Percentiles rank a stretch among this genome's conserved stretches.
Evolutionary conservation across 2,113 vertebrate genomes (phyloP).

Genomic region (Ellobius talpinus): DNA sequence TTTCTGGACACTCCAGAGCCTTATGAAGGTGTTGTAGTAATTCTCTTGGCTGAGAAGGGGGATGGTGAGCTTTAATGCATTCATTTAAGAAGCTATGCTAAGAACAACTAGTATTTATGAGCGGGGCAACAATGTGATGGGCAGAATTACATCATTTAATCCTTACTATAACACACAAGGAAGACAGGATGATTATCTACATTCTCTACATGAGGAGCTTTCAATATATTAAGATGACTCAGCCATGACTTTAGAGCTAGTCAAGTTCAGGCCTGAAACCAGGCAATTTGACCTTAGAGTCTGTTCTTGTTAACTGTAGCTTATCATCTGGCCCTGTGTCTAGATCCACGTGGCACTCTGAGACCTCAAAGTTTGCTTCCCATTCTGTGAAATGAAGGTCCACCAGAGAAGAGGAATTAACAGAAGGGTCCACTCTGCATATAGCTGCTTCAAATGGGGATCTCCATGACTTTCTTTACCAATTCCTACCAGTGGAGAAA

Average conservation of each 20-base stretch:
- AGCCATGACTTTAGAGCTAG: neutral
- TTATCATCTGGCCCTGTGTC: neutral
- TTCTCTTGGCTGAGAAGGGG: neutral
- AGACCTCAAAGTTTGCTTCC: neutral
- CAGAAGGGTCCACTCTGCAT: slow-evolving; percentile 27
- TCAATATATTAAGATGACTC: neutral
- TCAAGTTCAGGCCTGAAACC: neutral
- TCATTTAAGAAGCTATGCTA: neutral
- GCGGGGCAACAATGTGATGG: neutral
- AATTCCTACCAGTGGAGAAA: slow-evolving; percentile 67
- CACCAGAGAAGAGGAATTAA: neutral
- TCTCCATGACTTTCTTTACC: slow-evolving; percentile 61
- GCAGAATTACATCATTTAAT: slow-evolving; percentile 1
- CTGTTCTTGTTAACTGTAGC: neutral
- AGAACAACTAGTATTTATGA: neutral
- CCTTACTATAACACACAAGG: neutral
- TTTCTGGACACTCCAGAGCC: neutral
- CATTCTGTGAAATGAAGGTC: neutral
- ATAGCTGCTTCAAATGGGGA: slow-evolving; percentile 33
- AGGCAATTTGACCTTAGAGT: neutral
- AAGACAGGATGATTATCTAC: neutral
- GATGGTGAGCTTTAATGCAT: neutral
- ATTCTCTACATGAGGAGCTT: neutral
- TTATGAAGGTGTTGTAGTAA: neutral
- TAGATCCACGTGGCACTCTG: neutral